phyloP scores from a whole-genome alignment of 2,113 vertebrate species.

The Podocnemis expansa region DNA sequence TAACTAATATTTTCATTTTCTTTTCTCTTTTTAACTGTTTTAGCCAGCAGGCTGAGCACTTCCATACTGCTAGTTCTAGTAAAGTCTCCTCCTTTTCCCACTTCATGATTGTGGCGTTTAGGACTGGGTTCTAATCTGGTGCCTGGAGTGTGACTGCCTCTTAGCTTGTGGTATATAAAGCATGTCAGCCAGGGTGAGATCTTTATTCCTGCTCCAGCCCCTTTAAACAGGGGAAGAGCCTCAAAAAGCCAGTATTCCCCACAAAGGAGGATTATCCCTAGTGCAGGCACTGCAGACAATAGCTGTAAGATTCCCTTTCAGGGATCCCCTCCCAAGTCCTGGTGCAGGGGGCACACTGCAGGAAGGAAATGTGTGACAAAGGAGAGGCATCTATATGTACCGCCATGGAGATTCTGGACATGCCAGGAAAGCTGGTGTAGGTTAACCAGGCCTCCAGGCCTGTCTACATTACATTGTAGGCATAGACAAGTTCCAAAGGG shows the following conservation, averaged over 20 bases:
- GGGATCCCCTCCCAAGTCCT: neutral
- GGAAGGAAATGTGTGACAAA: neutral
- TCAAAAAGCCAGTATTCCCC: neutral
- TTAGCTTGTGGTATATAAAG: neutral
- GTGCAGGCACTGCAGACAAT: neutral
- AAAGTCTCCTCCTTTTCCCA: neutral
- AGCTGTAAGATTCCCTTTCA: neutral
- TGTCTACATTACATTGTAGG: neutral
- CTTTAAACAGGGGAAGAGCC: neutral
- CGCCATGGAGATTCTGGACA: neutral
- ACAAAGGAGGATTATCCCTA: neutral
- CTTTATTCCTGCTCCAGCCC: neutral
- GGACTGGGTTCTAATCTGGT: neutral
- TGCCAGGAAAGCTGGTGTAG: neutral
- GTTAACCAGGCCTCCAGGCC: neutral
- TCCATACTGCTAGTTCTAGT: neutral
- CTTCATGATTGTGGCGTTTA: neutral
- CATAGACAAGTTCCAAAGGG: no score
- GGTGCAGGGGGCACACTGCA: neutral
- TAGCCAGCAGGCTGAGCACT: neutral
- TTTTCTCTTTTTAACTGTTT: neutral
- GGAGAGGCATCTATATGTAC: neutral
- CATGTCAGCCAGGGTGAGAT: neutral
- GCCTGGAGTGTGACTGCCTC: neutral
- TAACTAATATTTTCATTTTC: neutral